phyloP scores from a whole-genome alignment of 2,113 vertebrate species.

The Notiomystis cincta region DNA sequence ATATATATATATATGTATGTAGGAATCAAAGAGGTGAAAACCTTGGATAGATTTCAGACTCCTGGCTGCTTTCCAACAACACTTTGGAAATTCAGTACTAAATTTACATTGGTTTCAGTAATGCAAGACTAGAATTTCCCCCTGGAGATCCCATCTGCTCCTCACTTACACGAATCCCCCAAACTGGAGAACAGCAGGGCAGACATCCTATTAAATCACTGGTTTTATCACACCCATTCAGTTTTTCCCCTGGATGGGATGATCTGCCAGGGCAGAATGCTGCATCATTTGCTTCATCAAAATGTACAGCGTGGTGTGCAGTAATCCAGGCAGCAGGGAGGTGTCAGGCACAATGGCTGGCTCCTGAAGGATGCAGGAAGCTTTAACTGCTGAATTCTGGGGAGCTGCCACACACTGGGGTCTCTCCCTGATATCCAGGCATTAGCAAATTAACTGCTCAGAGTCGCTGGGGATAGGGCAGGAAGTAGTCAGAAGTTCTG shows the following conservation, averaged over 20 bases:
- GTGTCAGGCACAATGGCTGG: neutral
- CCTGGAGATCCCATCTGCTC: constrained; percentile 61
- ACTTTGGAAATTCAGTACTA: constrained; percentile 38
- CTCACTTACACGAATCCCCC: constrained; percentile 58
- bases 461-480: neutral
- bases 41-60: constrained; percentile 29
- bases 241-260: constrained; percentile 17
- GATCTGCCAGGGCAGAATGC: constrained; percentile 41
- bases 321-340: neutral
- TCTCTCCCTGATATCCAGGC: rapidly evolving
- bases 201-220: constrained; percentile 59
- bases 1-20: neutral
- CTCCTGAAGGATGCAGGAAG: neutral
- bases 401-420: neutral
- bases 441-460: neutral
- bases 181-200: constrained; percentile 49
- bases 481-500: neutral
- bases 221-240: constrained; percentile 52
- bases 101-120: constrained; percentile 59
- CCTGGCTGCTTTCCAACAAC: constrained; percentile 8
- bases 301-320: neutral
- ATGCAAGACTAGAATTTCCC: constrained; percentile 29
- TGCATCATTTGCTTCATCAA: constrained; percentile 33
- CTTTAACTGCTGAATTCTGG: neutral
- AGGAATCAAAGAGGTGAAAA: constrained; percentile 48